Evolutionary conservation across 92 coral and sea anemone species (phyloP).

Genomic region (Ricordea florida): DNA sequence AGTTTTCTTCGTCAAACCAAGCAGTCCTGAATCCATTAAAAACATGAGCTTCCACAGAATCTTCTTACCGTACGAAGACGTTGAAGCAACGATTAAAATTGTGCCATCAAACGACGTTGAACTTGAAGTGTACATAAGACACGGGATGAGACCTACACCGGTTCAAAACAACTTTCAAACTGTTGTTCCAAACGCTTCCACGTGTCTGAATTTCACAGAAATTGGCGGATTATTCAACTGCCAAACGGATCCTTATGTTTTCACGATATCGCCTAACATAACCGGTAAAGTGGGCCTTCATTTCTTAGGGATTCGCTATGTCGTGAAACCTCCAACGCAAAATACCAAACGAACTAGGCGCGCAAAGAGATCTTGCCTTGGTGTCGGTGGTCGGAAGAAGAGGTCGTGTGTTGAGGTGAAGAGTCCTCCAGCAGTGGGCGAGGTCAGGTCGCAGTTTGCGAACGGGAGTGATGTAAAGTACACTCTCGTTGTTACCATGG

Average conservation of each 20-base stretch:
- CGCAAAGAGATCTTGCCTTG: constrained; percentile 24
- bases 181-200: constrained; percentile 58
- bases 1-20: constrained; percentile 61
- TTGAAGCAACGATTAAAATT: constrained; percentile 41
- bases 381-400: constrained; percentile 44
- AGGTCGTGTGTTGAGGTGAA: constrained; percentile 80
- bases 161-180: constrained; percentile 28
- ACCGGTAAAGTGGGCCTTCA: constrained; percentile 70
- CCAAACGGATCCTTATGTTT: constrained; percentile 48
- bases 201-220: constrained; percentile 33
- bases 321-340: not conserved
- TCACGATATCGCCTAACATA: constrained; percentile 53
- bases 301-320: constrained; percentile 60
- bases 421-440: constrained; percentile 33
- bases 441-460: constrained; percentile 23
- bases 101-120: constrained; percentile 44
- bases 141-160: constrained; percentile 58
- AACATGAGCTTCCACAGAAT: constrained; percentile 72
- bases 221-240: constrained; percentile 25
- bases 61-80: constrained; percentile 41
- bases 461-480: constrained; percentile 57
- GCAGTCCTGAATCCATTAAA: constrained; percentile 25
- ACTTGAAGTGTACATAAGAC: constrained; percentile 52
- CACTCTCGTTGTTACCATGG: constrained; percentile 46
- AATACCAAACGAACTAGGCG: not conserved